Percentiles rank a stretch among this genome's conserved stretches.
Conservation (phyloP, 2,888 invertebrate species). For the Ctena decussata region DNA sequence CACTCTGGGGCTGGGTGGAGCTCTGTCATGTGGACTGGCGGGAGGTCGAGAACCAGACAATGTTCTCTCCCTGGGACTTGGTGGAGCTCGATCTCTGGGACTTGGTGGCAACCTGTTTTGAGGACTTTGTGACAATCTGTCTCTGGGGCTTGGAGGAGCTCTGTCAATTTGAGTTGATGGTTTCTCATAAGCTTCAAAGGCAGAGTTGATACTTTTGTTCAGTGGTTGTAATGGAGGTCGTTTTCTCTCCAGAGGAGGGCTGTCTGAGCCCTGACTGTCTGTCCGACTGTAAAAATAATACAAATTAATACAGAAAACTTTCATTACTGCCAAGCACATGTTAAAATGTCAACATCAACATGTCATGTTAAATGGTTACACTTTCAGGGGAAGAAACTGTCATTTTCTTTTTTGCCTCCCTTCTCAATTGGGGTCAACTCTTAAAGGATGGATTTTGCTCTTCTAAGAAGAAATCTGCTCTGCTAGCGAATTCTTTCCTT, state of each 20-base stretch:
- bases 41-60: slow-evolving; percentile 13
- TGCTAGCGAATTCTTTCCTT: no score
- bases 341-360: no score
- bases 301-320: no score
- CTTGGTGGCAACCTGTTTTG: slow-evolving; percentile 41
- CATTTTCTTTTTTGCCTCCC: no score
- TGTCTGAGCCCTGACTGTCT: slow-evolving; percentile 41
- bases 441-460: no score
- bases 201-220: slow-evolving; percentile 73
- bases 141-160: slow-evolving; percentile 31
- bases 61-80: slow-evolving; percentile 35
- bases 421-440: no score
- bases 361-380: no score
- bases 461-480: no score
- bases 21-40: slow-evolving; percentile 36
- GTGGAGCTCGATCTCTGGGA: slow-evolving; percentile 49
- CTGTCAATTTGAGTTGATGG: slow-evolving; percentile 55
- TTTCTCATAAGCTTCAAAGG: slow-evolving; percentile 77
- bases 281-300: slow-evolving; percentile 37
- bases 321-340: no score
- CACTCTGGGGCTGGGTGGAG: slow-evolving; percentile 25
- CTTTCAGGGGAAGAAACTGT: no score
- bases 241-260: slow-evolving; percentile 64
- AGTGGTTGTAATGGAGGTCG: slow-evolving; percentile 69
- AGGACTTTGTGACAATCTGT: slow-evolving; percentile 44